These are phyloP conservation scores for Rousettus madagascariensis DNA, from an alignment of 2,797 vertebrate species.

Conservation along the genomic window DNA sequence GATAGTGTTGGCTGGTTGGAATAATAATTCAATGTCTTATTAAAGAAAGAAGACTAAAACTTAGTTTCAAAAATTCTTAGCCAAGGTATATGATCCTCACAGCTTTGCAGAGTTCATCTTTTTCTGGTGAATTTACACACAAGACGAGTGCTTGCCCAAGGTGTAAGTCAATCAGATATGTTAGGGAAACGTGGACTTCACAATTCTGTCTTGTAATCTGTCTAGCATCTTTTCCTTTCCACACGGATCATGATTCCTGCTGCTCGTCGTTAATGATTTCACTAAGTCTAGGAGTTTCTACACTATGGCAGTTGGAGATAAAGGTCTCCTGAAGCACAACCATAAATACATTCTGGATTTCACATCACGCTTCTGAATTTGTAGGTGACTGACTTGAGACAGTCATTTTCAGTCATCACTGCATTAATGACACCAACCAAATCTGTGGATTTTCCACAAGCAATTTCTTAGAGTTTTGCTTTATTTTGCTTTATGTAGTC, in stretches of 20 bases:
- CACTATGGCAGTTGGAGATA: not conserved
- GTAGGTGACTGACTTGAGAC: not conserved
- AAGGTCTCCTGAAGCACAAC: not conserved
- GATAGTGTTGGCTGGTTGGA: slow-evolving; percentile 51
- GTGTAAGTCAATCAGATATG: not conserved
- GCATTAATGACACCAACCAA: not conserved
- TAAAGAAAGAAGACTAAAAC: slow-evolving; percentile 73
- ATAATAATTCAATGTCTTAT: slow-evolving; percentile 76
- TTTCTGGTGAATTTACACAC: not conserved
- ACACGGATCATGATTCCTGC: not conserved
- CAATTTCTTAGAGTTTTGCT: not conserved
- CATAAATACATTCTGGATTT: not conserved
- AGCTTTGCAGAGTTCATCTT: slow-evolving; percentile 34
- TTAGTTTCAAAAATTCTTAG: slow-evolving; percentile 68
- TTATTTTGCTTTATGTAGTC: not conserved
- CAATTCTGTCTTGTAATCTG: slow-evolving; percentile 7
- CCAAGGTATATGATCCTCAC: not conserved
- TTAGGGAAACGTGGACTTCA: not conserved
- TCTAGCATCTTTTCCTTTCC: not conserved
- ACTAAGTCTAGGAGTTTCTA: not conserved
- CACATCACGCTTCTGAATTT: not conserved
- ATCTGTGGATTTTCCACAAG: not conserved
- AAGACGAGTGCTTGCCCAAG: not conserved
- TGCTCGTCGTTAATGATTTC: not conserved
- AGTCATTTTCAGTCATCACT: not conserved